These are phyloP conservation scores for Heterotis niloticus DNA, from an alignment of 2,113 vertebrate species.

Conservation along the genomic window DNA sequence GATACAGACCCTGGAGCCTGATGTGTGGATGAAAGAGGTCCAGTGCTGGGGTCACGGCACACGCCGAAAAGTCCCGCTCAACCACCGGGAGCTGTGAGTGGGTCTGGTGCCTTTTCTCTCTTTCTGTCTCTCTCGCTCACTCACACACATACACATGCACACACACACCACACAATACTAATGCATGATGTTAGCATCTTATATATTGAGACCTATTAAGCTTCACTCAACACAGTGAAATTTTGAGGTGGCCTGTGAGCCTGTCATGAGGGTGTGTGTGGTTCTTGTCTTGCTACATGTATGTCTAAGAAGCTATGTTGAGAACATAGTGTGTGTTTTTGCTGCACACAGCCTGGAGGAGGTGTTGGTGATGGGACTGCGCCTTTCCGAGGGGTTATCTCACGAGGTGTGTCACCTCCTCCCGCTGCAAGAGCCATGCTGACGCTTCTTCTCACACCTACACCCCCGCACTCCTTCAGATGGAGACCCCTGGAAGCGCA, in stretches of 20 bases:
- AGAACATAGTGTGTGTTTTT: conserved; percentile 4
- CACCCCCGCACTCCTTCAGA: background rate
- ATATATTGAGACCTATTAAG: background rate
- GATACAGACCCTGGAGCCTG: conserved; percentile 84
- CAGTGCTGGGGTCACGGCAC: conserved; percentile 74
- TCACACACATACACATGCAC: background rate
- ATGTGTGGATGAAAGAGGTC: conserved; percentile 83
- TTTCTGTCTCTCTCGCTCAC: background rate
- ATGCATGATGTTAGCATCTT: background rate
- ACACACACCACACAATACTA: background rate
- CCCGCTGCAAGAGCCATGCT: background rate
- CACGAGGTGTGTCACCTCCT: conserved; percentile 66
- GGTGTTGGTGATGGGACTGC: conserved; percentile 80
- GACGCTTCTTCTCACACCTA: background rate
- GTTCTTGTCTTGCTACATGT: background rate
- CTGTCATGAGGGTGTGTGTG: no score
- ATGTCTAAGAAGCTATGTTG: background rate
- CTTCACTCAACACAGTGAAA: no score
- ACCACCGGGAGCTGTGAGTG: conserved; percentile 71
- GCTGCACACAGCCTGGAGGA: conserved; percentile 77
- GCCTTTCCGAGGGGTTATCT: conserved; percentile 72
- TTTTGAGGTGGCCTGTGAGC: no score
- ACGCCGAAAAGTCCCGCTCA: conserved; percentile 63
- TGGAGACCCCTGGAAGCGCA: background rate
- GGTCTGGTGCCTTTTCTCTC: background rate